phyloP scores from a whole-genome alignment of 2,888 invertebrate species.

The Petrolisthes cinctipes region DNA sequence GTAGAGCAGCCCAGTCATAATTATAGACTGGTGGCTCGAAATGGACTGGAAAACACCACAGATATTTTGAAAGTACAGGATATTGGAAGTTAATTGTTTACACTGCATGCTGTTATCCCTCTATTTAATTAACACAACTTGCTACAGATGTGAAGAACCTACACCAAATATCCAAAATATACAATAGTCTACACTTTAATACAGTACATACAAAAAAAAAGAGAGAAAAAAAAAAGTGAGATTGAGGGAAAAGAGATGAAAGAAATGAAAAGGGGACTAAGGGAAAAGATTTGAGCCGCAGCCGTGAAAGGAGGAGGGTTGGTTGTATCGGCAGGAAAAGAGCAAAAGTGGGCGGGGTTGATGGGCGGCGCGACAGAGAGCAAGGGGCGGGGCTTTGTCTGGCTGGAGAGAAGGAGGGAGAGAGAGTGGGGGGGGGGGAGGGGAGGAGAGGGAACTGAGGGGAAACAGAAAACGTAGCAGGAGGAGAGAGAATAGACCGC shows the following conservation, averaged over 20 bases:
- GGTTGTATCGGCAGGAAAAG: slow-evolving; percentile 14
- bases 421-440: slow-evolving; percentile 8
- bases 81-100: neutral
- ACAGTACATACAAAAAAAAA: neutral
- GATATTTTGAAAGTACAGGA: neutral
- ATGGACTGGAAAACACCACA: neutral
- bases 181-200: too few relatives aligned
- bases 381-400: slow-evolving; percentile 37
- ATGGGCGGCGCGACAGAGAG: slow-evolving; percentile 42
- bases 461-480: slow-evolving; percentile 47
- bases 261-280: neutral
- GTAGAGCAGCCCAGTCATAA: too few relatives aligned
- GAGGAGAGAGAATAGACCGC: slow-evolving; percentile 16
- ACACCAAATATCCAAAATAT: too few relatives aligned
- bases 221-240: neutral
- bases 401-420: slow-evolving; percentile 40
- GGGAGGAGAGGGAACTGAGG: slow-evolving; percentile 35
- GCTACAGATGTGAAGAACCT: too few relatives aligned
- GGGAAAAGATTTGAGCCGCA: too few relatives aligned
- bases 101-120: neutral
- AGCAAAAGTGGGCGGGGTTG: slow-evolving; percentile 33
- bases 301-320: too few relatives aligned
- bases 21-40: neutral
- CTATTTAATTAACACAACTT: too few relatives aligned
- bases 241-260: slow-evolving; percentile 3